Percentiles rank a stretch among this genome's conserved stretches.
Evolutionary conservation across 2,113 vertebrate species (phyloP).

Genomic region (Ctenodactylus gundi): DNA sequence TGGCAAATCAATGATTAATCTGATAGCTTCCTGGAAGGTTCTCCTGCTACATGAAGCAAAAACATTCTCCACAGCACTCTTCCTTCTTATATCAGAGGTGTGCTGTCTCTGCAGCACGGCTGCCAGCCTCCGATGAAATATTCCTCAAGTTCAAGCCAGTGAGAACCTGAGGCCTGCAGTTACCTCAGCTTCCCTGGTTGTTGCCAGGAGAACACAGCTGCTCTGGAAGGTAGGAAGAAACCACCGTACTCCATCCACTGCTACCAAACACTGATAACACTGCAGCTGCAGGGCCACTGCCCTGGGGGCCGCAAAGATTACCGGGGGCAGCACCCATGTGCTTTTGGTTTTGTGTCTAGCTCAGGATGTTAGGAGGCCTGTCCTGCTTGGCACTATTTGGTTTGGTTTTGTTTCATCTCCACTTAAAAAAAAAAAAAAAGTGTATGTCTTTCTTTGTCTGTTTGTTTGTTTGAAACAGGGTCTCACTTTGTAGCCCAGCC

Average conservation of each 20-base stretch:
- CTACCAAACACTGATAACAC: background rate
- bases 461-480: too few species aligned
- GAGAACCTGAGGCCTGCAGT: slow-evolving; percentile 25
- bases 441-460: too few species aligned
- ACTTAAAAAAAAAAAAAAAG: background rate
- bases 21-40: background rate
- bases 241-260: background rate
- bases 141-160: slow-evolving; percentile 4
- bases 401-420: background rate
- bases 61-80: background rate
- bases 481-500: too few species aligned
- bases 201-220: background rate
- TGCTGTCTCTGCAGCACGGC: background rate
- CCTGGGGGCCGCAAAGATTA: background rate
- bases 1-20: background rate
- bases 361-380: background rate
- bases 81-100: background rate
- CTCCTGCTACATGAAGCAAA: background rate
- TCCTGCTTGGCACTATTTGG: background rate
- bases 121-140: background rate
- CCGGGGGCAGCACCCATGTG: background rate
- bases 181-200: background rate
- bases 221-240: background rate
- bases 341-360: too few species aligned
- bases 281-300: background rate